phyloP scores from a whole-genome alignment of 2,113 vertebrate species.

The Ciconia boyciana region DNA sequence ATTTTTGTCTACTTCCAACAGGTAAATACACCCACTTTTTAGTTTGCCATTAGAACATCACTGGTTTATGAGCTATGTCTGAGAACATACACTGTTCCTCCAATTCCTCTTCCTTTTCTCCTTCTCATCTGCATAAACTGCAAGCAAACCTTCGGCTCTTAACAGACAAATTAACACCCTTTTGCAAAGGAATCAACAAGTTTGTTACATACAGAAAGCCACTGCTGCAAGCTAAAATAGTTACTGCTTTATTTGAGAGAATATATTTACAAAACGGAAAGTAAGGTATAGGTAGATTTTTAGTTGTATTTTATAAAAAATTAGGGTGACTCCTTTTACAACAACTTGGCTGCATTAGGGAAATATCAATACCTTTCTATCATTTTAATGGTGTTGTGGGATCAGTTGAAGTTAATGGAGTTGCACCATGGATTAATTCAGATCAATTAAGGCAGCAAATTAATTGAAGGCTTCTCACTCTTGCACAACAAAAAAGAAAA shows the following conservation, averaged over 20 bases:
- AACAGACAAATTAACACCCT: not conserved
- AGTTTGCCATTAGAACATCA: not conserved
- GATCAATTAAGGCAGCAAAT: not conserved
- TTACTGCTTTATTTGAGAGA: not conserved
- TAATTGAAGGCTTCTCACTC: not conserved
- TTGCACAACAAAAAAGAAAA: not conserved
- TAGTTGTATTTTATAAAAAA: not conserved
- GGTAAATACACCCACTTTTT: not conserved
- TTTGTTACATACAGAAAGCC: not conserved
- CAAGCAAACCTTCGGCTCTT: not conserved
- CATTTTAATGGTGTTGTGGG: not conserved
- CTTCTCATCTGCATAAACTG: not conserved
- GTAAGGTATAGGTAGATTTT: not conserved
- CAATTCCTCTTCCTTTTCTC: not conserved
- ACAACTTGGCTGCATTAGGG: not conserved
- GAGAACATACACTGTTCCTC: not conserved
- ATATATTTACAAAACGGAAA: not conserved
- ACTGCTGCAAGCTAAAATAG: not conserved
- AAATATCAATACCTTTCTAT: not conserved
- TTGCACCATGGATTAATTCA: not conserved
- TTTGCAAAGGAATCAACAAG: not conserved
- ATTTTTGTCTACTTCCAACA: not conserved
- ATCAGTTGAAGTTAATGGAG: constrained; percentile 10
- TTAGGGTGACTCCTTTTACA: not conserved
- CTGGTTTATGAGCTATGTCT: not conserved